Evolutionary conservation across 2,113 vertebrate species (phyloP).

Genomic region (Myiagra hebetior): DNA sequence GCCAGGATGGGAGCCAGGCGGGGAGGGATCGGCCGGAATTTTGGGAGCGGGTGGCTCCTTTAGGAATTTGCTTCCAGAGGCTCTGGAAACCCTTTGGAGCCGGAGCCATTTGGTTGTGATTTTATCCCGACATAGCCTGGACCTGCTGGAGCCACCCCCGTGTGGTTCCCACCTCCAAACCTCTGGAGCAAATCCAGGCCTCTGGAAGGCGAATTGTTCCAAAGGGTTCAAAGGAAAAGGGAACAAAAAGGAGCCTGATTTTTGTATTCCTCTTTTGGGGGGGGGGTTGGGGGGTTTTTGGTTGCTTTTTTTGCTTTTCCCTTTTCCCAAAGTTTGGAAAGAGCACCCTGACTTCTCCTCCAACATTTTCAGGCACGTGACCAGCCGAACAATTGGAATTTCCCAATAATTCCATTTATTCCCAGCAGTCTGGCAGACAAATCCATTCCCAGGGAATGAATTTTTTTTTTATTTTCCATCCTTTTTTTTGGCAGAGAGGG

Average conservation of each 20-base stretch:
- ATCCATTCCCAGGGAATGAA: not conserved
- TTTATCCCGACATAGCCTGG: not conserved
- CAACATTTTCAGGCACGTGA: fast-evolving
- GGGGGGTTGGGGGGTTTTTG: not conserved
- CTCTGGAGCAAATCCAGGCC: not conserved
- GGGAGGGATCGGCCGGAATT: not conserved
- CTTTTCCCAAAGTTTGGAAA: not conserved
- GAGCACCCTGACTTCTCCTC: no score
- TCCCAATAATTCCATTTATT: not conserved
- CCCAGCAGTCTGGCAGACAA: not conserved
- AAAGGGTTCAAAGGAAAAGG: not conserved
- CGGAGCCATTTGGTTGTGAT: not conserved
- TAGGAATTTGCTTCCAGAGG: not conserved
- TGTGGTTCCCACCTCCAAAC: not conserved
- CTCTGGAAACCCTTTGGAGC: not conserved
- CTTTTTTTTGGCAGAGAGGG: not conserved
- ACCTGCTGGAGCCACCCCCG: not conserved
- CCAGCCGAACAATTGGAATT: fast-evolving
- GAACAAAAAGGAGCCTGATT: not conserved
- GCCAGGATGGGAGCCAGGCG: not conserved
- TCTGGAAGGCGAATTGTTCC: not conserved
- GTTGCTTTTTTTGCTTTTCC: not conserved
- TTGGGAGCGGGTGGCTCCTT: fast-evolving
- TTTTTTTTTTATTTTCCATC: not conserved
- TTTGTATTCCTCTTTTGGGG: not conserved